phyloP scores from a whole-genome alignment of 2,888 invertebrate genomes.

The Pegoplata infirma region DNA sequence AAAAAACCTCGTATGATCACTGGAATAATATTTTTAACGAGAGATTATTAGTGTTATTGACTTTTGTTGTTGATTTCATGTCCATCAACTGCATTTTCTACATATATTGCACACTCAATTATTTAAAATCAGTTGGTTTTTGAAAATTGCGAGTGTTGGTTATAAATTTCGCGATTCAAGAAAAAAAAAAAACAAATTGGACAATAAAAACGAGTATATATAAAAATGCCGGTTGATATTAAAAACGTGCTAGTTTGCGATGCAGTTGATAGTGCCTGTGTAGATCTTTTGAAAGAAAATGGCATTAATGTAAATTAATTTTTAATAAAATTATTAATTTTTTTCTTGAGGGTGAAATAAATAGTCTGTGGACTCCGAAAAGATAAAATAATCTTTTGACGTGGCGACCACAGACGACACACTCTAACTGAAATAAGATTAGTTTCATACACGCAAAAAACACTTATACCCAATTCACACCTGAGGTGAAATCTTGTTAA shows the following conservation, averaged over 20 bases:
- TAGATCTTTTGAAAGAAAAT: constrained; percentile 86
- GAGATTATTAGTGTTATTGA: too few relatives aligned
- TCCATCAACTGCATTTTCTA: constrained; percentile 21
- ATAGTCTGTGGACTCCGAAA: too few relatives aligned
- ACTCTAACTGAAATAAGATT: too few relatives aligned
- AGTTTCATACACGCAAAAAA: too few relatives aligned
- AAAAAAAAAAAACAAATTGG: not conserved
- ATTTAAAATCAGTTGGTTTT: constrained; percentile 43
- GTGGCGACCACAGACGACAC: too few relatives aligned
- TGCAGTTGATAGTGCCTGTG: constrained; percentile 92
- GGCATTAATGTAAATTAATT: constrained; percentile 84
- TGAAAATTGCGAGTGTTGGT: constrained; percentile 15
- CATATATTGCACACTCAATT: constrained; percentile 3
- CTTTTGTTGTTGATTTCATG: too few relatives aligned
- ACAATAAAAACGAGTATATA: not conserved
- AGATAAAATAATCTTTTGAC: too few relatives aligned
- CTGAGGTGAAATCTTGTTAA: too few relatives aligned
- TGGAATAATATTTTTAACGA: not conserved
- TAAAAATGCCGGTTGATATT: constrained; percentile 81
- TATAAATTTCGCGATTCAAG: not conserved
- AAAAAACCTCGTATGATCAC: not conserved
- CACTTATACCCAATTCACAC: too few relatives aligned
- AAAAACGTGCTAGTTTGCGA: constrained; percentile 94
- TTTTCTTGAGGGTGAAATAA: not conserved
- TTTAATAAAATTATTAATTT: not conserved